These are phyloP conservation scores for Lapara coniferarum DNA, from an alignment of 2,888 invertebrate genomes.

Conservation along the genomic window DNA sequence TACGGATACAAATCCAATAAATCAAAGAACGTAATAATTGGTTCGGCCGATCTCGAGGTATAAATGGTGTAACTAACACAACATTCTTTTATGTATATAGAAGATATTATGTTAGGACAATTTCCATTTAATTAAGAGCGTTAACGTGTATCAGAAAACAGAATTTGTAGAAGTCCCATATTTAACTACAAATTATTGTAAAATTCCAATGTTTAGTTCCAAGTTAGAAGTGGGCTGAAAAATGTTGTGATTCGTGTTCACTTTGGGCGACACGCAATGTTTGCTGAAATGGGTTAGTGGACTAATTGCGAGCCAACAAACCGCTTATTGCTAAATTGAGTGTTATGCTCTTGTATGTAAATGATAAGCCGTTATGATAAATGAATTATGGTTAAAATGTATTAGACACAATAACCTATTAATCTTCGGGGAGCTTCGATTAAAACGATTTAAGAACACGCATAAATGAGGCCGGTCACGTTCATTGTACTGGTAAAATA, in stretches of 20 bases:
- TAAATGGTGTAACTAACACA: too few relatives aligned
- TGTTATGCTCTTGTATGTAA: constrained; percentile 31
- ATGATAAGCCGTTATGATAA: constrained; percentile 6
- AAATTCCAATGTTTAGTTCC: constrained; percentile 26
- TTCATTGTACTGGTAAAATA: background rate
- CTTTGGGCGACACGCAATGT: constrained; percentile 42
- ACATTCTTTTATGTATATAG: too few relatives aligned
- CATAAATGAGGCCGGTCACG: constrained; percentile 3
- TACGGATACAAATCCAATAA: too few relatives aligned
- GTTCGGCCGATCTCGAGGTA: too few relatives aligned
- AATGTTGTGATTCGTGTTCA: constrained; percentile 38
- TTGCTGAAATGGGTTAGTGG: constrained; percentile 40
- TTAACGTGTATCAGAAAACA: background rate
- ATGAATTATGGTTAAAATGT: background rate
- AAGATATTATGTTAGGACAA: background rate
- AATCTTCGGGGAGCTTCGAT: constrained; percentile 30
- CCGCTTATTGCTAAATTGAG: constrained; percentile 52
- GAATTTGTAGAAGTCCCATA: background rate
- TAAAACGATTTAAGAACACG: constrained; percentile 5
- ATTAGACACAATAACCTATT: constrained; percentile 24
- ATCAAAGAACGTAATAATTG: too few relatives aligned
- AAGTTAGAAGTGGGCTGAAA: constrained; percentile 31
- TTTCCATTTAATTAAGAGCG: background rate
- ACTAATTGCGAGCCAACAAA: constrained; percentile 55
- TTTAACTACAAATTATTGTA: background rate